Conservation (phyloP, 2,113 vertebrate genomes). For the Onychostruthus taczanowskii region DNA sequence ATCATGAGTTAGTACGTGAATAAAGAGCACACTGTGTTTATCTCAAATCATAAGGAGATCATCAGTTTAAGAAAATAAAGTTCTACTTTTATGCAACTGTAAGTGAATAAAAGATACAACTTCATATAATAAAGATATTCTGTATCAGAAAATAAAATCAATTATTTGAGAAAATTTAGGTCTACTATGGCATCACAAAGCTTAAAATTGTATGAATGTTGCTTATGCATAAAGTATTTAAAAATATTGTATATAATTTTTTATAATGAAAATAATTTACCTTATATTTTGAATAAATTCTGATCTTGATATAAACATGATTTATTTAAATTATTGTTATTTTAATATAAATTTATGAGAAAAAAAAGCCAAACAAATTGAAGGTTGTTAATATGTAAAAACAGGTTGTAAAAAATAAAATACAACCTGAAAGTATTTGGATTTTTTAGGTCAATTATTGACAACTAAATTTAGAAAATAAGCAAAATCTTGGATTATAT, state of each 20-base stretch:
- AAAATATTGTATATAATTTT: not conserved
- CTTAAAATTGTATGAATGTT: not conserved
- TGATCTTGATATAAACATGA: not conserved
- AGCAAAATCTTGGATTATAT: not conserved
- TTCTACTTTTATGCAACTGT: not conserved
- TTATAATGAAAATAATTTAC: not conserved
- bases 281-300: not conserved
- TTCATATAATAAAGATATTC: not conserved
- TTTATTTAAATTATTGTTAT: not conserved
- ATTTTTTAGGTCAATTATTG: not conserved
- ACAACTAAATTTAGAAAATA: not conserved
- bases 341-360: not conserved
- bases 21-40: slow-evolving; percentile 54
- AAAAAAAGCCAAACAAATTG: not conserved
- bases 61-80: slow-evolving; percentile 20
- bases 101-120: not conserved
- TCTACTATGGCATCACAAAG: not conserved
- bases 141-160: not conserved
- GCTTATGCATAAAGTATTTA: not conserved
- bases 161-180: not conserved
- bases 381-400: not conserved
- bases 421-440: not conserved
- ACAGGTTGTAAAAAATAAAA: not conserved
- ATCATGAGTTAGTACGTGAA: slow-evolving; percentile 33
- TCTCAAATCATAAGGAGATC: slow-evolving; percentile 36